Base-by-base conservation (phyloP, 2,888 invertebrate species). In the Neoaliturus tenellus region DNA sequence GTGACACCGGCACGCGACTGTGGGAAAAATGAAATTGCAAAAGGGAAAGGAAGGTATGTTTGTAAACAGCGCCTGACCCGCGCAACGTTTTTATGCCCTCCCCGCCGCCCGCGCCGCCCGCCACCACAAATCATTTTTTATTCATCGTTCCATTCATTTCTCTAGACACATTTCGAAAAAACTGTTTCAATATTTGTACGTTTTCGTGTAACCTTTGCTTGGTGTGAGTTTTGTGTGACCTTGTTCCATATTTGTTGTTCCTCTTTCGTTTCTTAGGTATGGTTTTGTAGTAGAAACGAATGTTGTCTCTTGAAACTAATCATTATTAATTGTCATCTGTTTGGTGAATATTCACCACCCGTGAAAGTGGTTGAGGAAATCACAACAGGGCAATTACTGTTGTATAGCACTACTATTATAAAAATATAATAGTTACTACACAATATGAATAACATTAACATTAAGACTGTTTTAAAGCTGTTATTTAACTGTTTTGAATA, bases 121-220 rank as follows among this genome's bases (percentile, higher is more conserved):
- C 51, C 35, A 55, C 78, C 55, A 82, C 82, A 82, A 82, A 82
- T 82, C 82, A 82, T 82, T 82, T 82, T 82, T 82, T 82, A 82
- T 82, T 82, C 82, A 82, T 51, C 33, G 82, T 48, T 82, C 69
- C 82, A 82, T 82, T 82, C 82, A 82, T 48, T 82, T 51, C 69
- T 48, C 71, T 17, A 62, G 62, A 62, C 62, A 62, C 62, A 62
- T 28, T 62, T 62, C 62, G 62, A 62, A 62, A 62, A 62, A 62
- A 62, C 62, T 28, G 25, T 25, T 62, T 62, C 62, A 62, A 62
- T 62, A 28, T 28, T 28, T 62, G 62, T 28, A 28, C 62, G 28
- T 17, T 17, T 31, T 62, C 20, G 62, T 62, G 6, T 62, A 62
- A 23, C 23, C 44, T 55, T 55, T 55, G 12, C 55, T 20, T 23